Evolutionary conservation across 2,888 invertebrate species (phyloP).

Genomic region (Alviniconcha strummeri): DNA sequence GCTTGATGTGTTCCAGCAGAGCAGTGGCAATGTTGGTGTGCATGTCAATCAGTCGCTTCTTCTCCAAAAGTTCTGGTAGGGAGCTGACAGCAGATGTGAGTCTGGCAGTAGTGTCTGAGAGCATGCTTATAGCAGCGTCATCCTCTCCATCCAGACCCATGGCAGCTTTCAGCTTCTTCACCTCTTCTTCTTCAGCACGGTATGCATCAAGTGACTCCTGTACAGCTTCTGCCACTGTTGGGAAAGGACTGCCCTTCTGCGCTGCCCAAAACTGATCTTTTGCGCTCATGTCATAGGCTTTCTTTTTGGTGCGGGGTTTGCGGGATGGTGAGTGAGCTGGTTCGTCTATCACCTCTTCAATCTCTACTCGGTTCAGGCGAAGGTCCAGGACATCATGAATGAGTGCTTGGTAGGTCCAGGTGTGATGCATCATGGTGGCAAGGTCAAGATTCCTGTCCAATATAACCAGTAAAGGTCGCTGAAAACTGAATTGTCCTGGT

Average conservation of each 20-base stretch:
- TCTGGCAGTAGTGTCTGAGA: conserved; percentile 79
- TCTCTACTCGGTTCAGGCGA: conserved; percentile 88
- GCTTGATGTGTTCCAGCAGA: conserved; percentile 78
- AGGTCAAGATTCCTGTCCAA: conserved; percentile 96
- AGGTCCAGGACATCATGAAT: conserved; percentile 96
- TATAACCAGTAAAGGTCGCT: conserved; percentile 92
- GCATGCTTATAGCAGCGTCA: conserved; percentile 81
- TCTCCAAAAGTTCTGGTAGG: conserved; percentile 95
- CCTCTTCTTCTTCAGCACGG: conserved; percentile 94
- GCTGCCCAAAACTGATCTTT: conserved; percentile 93
- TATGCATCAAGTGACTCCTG: conserved; percentile 98
- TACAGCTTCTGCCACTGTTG: conserved; percentile 95
- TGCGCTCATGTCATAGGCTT: conserved; percentile 91
- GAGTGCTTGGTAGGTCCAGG: conserved; percentile 99
- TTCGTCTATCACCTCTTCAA: conserved; percentile 77
- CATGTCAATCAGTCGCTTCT: conserved; percentile 97
- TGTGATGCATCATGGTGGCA: conserved; percentile 98
- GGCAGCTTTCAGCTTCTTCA: conserved; percentile 92
- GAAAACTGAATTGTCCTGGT: conserved; percentile 84
- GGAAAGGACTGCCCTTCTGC: conserved; percentile 87
- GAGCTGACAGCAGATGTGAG: conserved; percentile 94
- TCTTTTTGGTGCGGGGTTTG: conserved; percentile 79
- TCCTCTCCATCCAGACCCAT: conserved; percentile 97
- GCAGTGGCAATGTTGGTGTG: conserved; percentile 97
- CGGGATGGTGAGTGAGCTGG: conserved; percentile 58